Evolutionary conservation across 2,888 invertebrate genomes (phyloP), one percentile per base, ranked within the genome.

Genomic region (Caprella mutica): DNA sequence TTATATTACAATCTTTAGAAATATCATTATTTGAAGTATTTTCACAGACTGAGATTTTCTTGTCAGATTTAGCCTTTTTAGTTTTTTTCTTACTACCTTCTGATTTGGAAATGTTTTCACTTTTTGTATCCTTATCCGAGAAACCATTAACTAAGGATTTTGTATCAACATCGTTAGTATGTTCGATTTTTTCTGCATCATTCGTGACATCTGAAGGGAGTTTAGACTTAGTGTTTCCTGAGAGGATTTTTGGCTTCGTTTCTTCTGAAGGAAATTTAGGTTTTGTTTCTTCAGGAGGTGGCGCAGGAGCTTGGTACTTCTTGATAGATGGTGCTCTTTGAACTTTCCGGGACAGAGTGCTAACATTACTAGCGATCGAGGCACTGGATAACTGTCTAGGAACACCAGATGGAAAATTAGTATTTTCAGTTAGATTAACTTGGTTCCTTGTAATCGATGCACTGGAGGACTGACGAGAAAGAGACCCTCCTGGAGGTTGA

Each of bases 261-360:
- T 9, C 33, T 19, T 48, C 23, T 21, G 48, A 48, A 12, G 2
- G 29, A n/a, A 30, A n/a, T 19, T 5, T 5, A 27, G 24, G 24
- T n/a, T 24, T n/a, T 5, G 5, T 27, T 4, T 29, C 48, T 21
- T 19, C 27, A 24, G 24, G 19, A 14, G 61, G 61, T 12, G 61
- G 61, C 27, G 35, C 35, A 1, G 61, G 61, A 23, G 61, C 61
- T 14, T 43, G 50, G 33, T 61, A 57, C 52, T 61, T 61, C 29
- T 57, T 61, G 29, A 61, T 43, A 21, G 61, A 61, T 3, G 61
- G 57, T 12, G 52, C 48, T 24, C 57, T 42, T 12, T 38, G 54
- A 27, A 44, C 57, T n/a, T 42, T 40, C 19, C 5, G 14, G 21
- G 14, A 9, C 17, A 14, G 23, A 4, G 12, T 26, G n/a, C 23